Percentiles rank a stretch among this genome's conserved stretches.
Conservation (phyloP, 2,888 invertebrate genomes). For the Euclidia mi region DNA sequence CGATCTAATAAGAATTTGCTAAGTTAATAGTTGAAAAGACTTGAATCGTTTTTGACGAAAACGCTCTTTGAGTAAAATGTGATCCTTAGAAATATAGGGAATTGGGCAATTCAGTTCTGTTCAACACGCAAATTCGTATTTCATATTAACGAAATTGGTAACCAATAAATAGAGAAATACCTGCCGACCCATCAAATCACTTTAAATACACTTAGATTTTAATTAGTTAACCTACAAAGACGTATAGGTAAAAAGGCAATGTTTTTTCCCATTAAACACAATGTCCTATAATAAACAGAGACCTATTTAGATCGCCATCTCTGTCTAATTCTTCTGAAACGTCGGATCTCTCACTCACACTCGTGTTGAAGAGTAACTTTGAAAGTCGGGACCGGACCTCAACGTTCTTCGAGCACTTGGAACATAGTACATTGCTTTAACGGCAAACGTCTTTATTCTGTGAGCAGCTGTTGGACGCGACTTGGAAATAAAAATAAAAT, state of each 20-base stretch:
- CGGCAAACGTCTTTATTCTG: conserved; percentile 55
- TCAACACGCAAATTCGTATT: too few relatives aligned
- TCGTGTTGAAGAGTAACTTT: conserved; percentile 2
- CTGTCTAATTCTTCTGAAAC: conserved; percentile 3
- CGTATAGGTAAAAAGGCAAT: conserved; percentile 9
- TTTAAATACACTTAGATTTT: too few relatives aligned
- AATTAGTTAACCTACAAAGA: too few relatives aligned
- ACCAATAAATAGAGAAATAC: too few relatives aligned
- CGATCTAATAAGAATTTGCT: too few relatives aligned
- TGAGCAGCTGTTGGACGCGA: conserved; percentile 50
- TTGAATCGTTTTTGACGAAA: too few relatives aligned
- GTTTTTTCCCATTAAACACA: conserved; percentile 41
- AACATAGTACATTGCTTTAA: conserved; percentile 48
- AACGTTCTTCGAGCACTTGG: conserved; percentile 15
- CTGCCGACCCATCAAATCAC: too few relatives aligned
- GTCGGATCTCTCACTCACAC: conserved; percentile 8
- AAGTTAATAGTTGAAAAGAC: too few relatives aligned
- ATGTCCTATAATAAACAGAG: conserved; percentile 29
- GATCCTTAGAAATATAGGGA: too few relatives aligned
- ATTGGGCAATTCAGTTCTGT: too few relatives aligned
- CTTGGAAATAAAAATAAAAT: conserved; percentile 59
- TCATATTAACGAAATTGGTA: too few relatives aligned
- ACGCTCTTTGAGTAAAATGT: too few relatives aligned
- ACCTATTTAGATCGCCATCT: conserved; percentile 2
- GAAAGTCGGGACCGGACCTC: conserved; percentile 7